Percentiles rank a stretch among this genome's conserved stretches.
Conservation (phyloP, 2,113 vertebrate genomes). For the Rhinolophus sinicus region DNA sequence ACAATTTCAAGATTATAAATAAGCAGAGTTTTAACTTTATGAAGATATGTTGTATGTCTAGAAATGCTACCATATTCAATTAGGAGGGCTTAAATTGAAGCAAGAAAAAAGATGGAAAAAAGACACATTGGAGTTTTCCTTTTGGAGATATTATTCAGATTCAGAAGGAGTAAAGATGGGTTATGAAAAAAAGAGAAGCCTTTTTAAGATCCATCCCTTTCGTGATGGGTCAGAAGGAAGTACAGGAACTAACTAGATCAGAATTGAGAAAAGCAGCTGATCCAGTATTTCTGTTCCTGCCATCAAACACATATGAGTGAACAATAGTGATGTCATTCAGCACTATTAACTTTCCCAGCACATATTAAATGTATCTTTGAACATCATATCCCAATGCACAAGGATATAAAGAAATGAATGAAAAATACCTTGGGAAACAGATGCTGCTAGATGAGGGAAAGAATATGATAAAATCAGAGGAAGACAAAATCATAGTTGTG, state of each 20-base stretch:
- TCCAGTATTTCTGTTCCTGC: neutral
- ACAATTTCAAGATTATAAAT: conserved; percentile 42
- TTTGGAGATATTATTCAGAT: neutral
- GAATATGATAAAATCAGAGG: neutral
- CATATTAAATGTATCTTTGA: conserved; percentile 9
- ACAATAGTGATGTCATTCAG: neutral
- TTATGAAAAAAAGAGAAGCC: neutral
- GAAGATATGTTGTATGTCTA: neutral
- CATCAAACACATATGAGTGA: neutral
- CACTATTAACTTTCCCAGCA: neutral
- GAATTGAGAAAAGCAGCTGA: neutral
- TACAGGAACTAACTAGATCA: neutral
- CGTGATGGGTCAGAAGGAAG: neutral
- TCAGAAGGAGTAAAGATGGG: neutral
- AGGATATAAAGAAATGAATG: conserved; percentile 40
- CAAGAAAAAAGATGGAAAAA: neutral
- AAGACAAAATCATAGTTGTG: neutral
- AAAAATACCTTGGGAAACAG: conserved; percentile 29
- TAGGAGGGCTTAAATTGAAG: neutral
- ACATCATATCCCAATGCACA: neutral
- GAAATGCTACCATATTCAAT: neutral
- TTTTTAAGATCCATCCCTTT: neutral
- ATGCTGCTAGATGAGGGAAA: neutral
- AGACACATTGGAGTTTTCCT: neutral
- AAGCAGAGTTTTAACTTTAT: conserved; percentile 20